phyloP scores from a whole-genome alignment of 2,797 vertebrate genomes.

The Molossus alvarezi region DNA sequence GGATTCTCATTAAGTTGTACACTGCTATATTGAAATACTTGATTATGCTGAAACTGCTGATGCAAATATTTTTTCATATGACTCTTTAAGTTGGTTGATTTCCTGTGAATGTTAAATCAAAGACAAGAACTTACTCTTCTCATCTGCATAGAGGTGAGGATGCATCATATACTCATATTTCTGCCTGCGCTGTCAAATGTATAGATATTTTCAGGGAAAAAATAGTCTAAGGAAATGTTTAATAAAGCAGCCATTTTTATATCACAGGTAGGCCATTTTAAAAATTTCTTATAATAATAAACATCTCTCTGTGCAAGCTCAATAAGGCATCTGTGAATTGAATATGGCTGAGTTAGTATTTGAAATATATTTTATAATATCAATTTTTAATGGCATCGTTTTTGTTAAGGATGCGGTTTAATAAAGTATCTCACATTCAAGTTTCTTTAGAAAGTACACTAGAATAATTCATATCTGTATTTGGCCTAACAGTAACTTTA shows the following conservation, averaged over 20 bases:
- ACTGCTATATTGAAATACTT: constrained; percentile 84
- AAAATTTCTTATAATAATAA: constrained; percentile 76
- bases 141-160: constrained; percentile 86
- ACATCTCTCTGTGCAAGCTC: constrained; percentile 44
- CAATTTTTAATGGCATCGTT: constrained; percentile 58
- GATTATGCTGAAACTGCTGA: constrained; percentile 88
- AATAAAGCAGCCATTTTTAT: constrained; percentile 77
- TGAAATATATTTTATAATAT: constrained; percentile 67
- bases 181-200: constrained; percentile 69
- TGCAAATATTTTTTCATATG: constrained; percentile 83
- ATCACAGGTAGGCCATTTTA: neutral
- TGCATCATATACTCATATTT: constrained; percentile 77
- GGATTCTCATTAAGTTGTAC: constrained; percentile 86
- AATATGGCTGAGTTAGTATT: constrained; percentile 71
- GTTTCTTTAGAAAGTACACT: constrained; percentile 1
- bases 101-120: constrained; percentile 89
- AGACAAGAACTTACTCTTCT: constrained; percentile 79
- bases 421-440: constrained; percentile 6
- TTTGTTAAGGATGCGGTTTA: constrained; percentile 23
- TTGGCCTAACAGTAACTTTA: neutral
- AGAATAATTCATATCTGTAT: constrained; percentile 37
- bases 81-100: constrained; percentile 86
- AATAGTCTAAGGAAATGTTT: constrained; percentile 66
- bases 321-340: constrained; percentile 66
- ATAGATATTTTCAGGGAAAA: constrained; percentile 10